phyloP scores from a whole-genome alignment of 2,888 invertebrate genomes.

The Hesperia comma region DNA sequence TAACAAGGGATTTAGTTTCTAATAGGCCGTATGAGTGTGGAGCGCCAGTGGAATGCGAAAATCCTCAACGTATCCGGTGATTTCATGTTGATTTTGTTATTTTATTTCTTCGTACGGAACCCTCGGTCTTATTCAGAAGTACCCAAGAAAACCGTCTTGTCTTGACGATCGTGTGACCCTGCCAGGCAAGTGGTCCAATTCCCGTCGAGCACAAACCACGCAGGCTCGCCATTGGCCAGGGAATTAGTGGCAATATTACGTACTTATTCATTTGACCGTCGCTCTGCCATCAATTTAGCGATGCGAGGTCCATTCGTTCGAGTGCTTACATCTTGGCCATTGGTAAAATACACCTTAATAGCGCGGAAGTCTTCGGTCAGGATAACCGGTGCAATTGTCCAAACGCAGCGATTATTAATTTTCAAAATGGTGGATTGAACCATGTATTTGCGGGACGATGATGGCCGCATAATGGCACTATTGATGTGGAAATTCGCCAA shows the following conservation, averaged over 20 bases:
- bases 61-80: conserved; percentile 1
- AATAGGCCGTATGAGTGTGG: too few relatives aligned
- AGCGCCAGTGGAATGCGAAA: too few relatives aligned
- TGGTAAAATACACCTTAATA: conserved; percentile 38
- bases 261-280: conserved; percentile 75
- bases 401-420: conserved; percentile 31
- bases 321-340: conserved; percentile 19
- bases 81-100: background rate
- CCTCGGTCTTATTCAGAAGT: conserved; percentile 45
- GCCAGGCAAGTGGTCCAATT: conserved; percentile 77
- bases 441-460: conserved; percentile 61
- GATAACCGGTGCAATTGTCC: conserved; percentile 42
- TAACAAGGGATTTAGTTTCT: too few relatives aligned
- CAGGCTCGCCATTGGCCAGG: conserved; percentile 68
- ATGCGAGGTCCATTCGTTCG: conserved; percentile 45
- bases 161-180: conserved; percentile 71
- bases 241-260: conserved; percentile 74
- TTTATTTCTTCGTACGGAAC: conserved; percentile 47
- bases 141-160: conserved; percentile 60
- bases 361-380: conserved; percentile 34
- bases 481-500: conserved; percentile 72
- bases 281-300: conserved; percentile 72
- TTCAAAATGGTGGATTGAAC: conserved; percentile 67
- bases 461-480: conserved; percentile 55
- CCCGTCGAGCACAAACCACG: conserved; percentile 54